Percentiles rank a stretch among this genome's conserved stretches.
Conservation (phyloP, 1,140 invertebrate genomes). For the Hyposmocoma kahamanoa region DNA sequence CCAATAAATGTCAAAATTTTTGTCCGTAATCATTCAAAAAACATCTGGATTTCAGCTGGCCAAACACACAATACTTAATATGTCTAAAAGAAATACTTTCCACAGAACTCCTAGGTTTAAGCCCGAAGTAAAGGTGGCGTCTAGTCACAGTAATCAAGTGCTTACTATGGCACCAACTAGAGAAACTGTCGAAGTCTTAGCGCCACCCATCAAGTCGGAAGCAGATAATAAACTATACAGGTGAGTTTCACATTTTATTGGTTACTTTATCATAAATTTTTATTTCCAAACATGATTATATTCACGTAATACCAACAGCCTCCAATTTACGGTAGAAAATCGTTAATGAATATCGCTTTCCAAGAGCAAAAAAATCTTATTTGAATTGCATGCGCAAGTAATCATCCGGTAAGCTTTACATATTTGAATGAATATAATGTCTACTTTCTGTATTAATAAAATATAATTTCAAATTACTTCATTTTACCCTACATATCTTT, state of each 20-base stretch:
- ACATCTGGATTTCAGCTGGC: constrained; percentile 36
- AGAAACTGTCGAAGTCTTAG: constrained; percentile 55
- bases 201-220: constrained; percentile 59
- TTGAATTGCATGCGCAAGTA: no score
- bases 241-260: constrained; percentile 51
- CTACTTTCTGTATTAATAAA: no score
- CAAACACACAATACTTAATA: constrained; percentile 29
- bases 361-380: no score
- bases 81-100: constrained; percentile 60
- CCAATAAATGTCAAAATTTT: constrained; percentile 65
- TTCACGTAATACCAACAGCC: no score
- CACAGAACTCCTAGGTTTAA: constrained; percentile 54
- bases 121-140: constrained; percentile 46
- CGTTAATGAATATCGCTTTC: no score
- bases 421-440: no score
- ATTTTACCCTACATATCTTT: no score
- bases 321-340: no score
- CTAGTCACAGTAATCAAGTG: constrained; percentile 24
- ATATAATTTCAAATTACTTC: no score
- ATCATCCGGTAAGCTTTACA: no score
- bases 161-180: constrained; percentile 26
- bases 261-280: no score
- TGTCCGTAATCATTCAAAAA: constrained; percentile 59
- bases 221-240: constrained; percentile 67
- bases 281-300: no score